phyloP scores from a whole-genome alignment of 2,888 invertebrate species.

The Drosophila aldrichi region DNA sequence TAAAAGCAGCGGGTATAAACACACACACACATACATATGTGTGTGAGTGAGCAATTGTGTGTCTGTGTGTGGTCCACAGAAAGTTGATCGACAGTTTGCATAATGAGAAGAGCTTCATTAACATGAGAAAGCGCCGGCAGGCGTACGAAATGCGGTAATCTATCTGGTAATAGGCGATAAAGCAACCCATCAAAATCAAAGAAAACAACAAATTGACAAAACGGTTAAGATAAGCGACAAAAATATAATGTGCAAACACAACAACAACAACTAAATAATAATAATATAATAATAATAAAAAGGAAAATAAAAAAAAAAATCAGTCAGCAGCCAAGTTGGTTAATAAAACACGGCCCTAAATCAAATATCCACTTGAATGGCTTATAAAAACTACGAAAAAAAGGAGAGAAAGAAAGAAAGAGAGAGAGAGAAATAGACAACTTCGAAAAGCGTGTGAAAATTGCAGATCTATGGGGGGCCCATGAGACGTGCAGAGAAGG shows the following conservation, averaged over 20 bases:
- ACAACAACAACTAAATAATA: neutral
- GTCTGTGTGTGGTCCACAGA: conserved; percentile 24
- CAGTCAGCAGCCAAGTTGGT: conserved; percentile 34
- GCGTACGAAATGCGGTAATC: conserved; percentile 52
- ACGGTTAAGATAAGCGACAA: conserved; percentile 15
- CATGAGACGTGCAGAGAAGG: neutral
- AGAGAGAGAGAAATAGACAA: conserved; percentile 31
- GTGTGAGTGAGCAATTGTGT: neutral
- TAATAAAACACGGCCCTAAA: conserved; percentile 51
- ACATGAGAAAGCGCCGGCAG: conserved; percentile 50
- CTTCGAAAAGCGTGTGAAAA: conserved; percentile 52
- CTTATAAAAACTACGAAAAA: conserved; percentile 17
- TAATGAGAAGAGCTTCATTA: conserved; percentile 51
- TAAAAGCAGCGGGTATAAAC: neutral
- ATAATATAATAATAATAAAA: conserved; percentile 5
- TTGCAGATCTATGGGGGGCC: neutral
- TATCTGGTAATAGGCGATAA: conserved; percentile 57
- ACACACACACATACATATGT: too few relatives aligned
- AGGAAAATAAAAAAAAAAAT: conserved; percentile 6
- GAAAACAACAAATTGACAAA: conserved; percentile 48
- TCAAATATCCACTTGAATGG: conserved; percentile 33
- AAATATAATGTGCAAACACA: neutral
- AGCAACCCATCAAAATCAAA: conserved; percentile 27
- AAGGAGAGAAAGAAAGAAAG: too few relatives aligned
- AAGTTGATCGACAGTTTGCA: conserved; percentile 44